Conservation (phyloP, 1,140 invertebrate genomes). For the Lepidostoma basale region DNA sequence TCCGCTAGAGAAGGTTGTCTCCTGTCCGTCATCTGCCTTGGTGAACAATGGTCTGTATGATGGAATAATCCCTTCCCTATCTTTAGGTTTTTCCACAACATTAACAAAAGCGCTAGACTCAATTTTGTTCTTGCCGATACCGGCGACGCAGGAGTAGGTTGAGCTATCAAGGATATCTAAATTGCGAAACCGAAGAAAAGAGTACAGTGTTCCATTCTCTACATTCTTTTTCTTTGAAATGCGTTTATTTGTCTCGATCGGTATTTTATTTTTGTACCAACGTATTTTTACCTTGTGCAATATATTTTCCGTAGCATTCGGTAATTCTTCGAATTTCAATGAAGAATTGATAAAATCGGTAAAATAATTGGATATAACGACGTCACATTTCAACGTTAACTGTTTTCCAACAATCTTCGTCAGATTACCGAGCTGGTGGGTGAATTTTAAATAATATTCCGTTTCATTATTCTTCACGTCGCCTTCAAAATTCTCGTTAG, state of each 20-base stretch:
- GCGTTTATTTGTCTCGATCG: constrained; percentile 53
- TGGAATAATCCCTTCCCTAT: neutral
- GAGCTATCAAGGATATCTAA: constrained; percentile 71
- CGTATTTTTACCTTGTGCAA: constrained; percentile 62
- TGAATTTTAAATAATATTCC: constrained; percentile 11
- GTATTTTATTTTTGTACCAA: constrained; percentile 74
- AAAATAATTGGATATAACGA: constrained; percentile 3
- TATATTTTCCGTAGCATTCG: constrained; percentile 6
- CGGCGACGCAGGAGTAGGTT: constrained; percentile 72
- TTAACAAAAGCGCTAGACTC: constrained; percentile 66
- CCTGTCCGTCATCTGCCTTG: neutral
- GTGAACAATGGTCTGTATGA: constrained; percentile 17
- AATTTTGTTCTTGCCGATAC: constrained; percentile 61
- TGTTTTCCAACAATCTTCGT: constrained; percentile 5
- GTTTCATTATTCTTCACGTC: constrained; percentile 18
- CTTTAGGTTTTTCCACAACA: constrained; percentile 54
- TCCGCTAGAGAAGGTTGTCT: constrained; percentile 10
- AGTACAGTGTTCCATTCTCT: constrained; percentile 49
- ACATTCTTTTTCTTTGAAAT: constrained; percentile 59
- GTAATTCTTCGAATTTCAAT: constrained; percentile 2
- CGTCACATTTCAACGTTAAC: constrained; percentile 30
- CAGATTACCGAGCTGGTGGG: constrained; percentile 17
- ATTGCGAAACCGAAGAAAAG: constrained; percentile 65
- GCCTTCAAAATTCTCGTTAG: neutral
- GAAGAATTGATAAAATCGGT: constrained; percentile 2